Percentiles rank a stretch among this genome's conserved stretches.
Conservation (phyloP, 1,140 invertebrate species). For the Oncopeltus fasciatus region DNA sequence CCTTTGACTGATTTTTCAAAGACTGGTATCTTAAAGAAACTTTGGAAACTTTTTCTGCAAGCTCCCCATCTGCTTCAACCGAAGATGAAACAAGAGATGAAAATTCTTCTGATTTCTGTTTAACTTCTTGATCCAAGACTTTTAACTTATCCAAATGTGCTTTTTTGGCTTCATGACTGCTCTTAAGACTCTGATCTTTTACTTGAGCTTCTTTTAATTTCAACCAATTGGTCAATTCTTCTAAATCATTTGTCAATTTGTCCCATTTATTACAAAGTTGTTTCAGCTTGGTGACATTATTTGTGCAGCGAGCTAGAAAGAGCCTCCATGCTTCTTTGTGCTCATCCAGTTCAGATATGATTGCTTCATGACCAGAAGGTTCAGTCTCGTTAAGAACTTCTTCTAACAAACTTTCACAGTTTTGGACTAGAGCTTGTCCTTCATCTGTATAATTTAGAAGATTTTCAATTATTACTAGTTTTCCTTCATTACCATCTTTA, state of each 20-base stretch:
- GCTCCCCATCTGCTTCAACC: slow-evolving; percentile 60
- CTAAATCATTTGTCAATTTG: slow-evolving; percentile 61
- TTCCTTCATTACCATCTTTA: slow-evolving; percentile 56
- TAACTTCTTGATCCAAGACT: slow-evolving; percentile 56
- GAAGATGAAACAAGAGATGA: slow-evolving; percentile 51
- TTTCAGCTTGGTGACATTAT: slow-evolving; percentile 50
- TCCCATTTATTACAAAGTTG: slow-evolving; percentile 59
- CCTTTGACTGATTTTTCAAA: slow-evolving; percentile 64
- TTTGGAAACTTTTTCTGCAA: slow-evolving; percentile 61
- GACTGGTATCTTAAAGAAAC: slow-evolving; percentile 71
- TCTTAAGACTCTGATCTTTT: slow-evolving; percentile 80
- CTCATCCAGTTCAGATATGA: slow-evolving; percentile 61
- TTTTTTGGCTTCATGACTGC: slow-evolving; percentile 65
- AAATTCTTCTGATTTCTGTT: slow-evolving; percentile 53
- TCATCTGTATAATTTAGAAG: slow-evolving; percentile 54
- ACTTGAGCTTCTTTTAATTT: slow-evolving; percentile 68
- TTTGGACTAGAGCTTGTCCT: slow-evolving; percentile 54
- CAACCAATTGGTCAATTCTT: slow-evolving; percentile 65
- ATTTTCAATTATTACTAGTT: slow-evolving; percentile 56
- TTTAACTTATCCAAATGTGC: slow-evolving; percentile 65
- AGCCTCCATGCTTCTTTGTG: slow-evolving; percentile 60
- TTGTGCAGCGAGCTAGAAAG: slow-evolving; percentile 54
- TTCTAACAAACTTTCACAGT: slow-evolving; percentile 54
- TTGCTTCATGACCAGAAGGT: slow-evolving; percentile 52
- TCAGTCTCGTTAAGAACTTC: slow-evolving; percentile 64